These are phyloP conservation scores for Lichenostomus cassidix DNA, from an alignment of 2,113 vertebrate species.

Conservation along the genomic window DNA sequence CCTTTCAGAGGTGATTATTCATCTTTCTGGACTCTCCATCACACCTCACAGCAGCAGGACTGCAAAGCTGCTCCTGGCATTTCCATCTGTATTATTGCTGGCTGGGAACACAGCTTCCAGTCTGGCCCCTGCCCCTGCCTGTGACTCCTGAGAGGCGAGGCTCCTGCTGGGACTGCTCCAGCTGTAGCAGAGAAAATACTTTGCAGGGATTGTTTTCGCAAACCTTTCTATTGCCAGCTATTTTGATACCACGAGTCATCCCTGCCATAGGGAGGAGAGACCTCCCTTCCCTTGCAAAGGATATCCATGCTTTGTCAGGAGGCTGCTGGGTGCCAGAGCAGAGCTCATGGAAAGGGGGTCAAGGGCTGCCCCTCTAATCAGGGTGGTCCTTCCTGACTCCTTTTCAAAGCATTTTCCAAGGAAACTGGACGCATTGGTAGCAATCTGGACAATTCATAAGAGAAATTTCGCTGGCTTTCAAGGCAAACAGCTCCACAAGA, in stretches of 20 bases:
- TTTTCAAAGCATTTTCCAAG: constrained; percentile 34
- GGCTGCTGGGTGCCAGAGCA: background rate
- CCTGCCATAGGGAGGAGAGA: background rate
- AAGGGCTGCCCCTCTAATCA: constrained; percentile 26
- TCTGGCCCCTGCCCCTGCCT: constrained; percentile 51
- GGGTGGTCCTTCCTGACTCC: constrained; percentile 52
- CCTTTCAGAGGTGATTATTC: background rate
- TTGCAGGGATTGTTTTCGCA: background rate
- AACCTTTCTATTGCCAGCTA: background rate
- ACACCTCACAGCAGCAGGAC: background rate
- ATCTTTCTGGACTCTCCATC: background rate
- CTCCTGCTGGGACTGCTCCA: constrained; percentile 39
- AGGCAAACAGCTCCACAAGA: background rate
- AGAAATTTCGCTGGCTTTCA: background rate
- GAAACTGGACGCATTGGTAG: background rate
- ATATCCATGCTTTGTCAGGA: background rate
- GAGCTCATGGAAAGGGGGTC: background rate
- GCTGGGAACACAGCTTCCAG: constrained; percentile 31
- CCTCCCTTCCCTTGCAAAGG: background rate
- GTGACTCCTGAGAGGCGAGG: constrained; percentile 19
- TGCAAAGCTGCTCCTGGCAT: constrained; percentile 30
- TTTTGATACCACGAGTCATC: background rate
- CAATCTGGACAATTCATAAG: background rate
- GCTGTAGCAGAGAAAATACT: background rate
- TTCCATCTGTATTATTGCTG: constrained; percentile 48